Evolutionary conservation across 2,888 invertebrate genomes (phyloP), one percentile per base, ranked within the genome.

Genomic region (Chironomus riparius): DNA sequence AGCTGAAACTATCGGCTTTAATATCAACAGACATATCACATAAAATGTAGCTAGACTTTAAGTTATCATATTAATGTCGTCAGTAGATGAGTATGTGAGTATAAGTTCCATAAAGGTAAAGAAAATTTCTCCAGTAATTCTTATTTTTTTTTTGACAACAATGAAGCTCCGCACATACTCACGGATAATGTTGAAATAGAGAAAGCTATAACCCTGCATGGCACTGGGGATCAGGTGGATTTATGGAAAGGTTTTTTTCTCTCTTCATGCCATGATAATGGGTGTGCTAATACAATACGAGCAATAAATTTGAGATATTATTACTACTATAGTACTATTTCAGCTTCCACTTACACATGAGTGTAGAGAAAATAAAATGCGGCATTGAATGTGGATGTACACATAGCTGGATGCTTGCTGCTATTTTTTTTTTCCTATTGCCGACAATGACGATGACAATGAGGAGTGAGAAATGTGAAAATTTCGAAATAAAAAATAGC

Each of bases 261-360:
- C n/a, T 38, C 15, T 15, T 24, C 18, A 3, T 18, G 28, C 68
- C 70, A 21, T 70, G 47, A 47, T 70, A 70, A 69, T 69, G 69
- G 69, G 13, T 48, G 70, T 48, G 48, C 70, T 50, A 71, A 71
- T 56, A 71, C 71, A 71, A 71, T 71, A 56, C 71, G 71, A 71
- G 71, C 71, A 71, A 71, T 71, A 71, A 71, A 71, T 71, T 71
- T 56, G 47, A 21, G 47, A 70, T 50, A 56, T 56, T 56, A 71
- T 71, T 56, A 56, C 71, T 71, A 56, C 47, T 18, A n/a, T 56
- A 56, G 38, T 18, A 56, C 56, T 56, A 56, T 56, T 56, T 18
- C n/a, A 56, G 56, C 56, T 15, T 56, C 56, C 18, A 15, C 18
- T 56, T 56, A 56, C 22, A 24, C 65, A 24, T 22, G 18, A 65